These are phyloP conservation scores for Agapornis roseicollis DNA, from an alignment of 2,113 vertebrate genomes.

Conservation along the genomic window DNA sequence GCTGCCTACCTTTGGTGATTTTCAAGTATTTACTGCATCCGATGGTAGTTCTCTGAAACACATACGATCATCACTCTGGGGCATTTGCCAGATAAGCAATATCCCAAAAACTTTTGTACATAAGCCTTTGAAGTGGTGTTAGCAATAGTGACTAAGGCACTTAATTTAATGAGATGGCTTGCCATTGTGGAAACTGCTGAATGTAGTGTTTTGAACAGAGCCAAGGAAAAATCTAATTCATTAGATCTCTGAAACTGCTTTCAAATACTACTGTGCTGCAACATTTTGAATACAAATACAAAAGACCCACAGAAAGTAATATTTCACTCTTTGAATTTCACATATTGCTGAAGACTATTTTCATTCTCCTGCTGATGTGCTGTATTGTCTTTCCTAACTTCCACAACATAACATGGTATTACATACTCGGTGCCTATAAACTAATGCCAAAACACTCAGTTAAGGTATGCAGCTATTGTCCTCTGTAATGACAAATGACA, in stretches of 20 bases:
- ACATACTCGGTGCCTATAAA: not conserved
- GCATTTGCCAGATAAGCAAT: conserved; percentile 68
- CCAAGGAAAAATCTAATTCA: conserved; percentile 74
- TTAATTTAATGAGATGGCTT: conserved; percentile 79
- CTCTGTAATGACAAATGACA: not conserved
- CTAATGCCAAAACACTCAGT: not conserved
- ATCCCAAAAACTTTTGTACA: conserved; percentile 54
- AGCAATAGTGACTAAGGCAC: conserved; percentile 62
- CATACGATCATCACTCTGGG: conserved; percentile 46
- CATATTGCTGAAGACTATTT: conserved; percentile 8
- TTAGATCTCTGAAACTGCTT: conserved; percentile 65
- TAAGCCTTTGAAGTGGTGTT: conserved; percentile 64
- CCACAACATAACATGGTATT: not conserved
- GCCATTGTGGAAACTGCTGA: conserved; percentile 76
- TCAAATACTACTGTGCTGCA: conserved; percentile 28
- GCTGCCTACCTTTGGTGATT: not conserved
- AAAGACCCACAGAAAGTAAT: conserved; percentile 33
- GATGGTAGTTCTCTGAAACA: conserved; percentile 21
- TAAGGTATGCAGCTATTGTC: not conserved
- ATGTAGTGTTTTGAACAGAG: conserved; percentile 55
- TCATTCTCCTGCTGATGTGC: not conserved
- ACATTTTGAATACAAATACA: conserved; percentile 66
- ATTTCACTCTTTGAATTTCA: conserved; percentile 43
- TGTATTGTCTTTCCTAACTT: conserved; percentile 15
- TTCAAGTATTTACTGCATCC: conserved; percentile 42